Conservation (phyloP, 2,797 vertebrate genomes). For the Cirrhinus mrigala region DNA sequence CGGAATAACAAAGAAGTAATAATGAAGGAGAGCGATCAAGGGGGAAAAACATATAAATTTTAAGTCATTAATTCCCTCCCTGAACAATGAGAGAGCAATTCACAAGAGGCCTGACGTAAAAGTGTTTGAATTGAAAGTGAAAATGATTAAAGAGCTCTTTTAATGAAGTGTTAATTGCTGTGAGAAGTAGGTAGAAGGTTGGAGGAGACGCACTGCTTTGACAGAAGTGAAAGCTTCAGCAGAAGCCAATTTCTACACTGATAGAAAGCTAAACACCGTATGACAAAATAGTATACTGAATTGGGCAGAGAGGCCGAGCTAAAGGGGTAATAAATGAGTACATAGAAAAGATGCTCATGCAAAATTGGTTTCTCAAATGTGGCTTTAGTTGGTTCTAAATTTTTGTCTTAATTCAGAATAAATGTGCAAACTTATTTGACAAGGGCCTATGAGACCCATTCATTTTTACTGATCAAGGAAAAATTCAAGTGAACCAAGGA, state of each 20-base stretch:
- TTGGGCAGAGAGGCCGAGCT: background rate
- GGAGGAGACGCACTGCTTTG: constrained; percentile 50
- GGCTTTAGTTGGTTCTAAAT: background rate
- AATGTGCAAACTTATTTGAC: background rate
- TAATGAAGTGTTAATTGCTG: constrained; percentile 71
- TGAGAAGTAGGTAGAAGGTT: constrained; percentile 59
- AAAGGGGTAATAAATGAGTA: background rate
- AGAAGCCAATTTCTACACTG: constrained; percentile 2
- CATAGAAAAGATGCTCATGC: background rate
- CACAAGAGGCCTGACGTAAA: constrained; percentile 62
- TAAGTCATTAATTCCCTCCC: constrained; percentile 67
- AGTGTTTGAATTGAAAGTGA: constrained; percentile 67
- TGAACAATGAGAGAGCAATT: constrained; percentile 61
- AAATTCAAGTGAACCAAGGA: too few species aligned
- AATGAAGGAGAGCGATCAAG: constrained; percentile 57
- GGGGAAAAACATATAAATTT: constrained; percentile 60
- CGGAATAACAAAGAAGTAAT: constrained; percentile 64
- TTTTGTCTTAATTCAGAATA: background rate
- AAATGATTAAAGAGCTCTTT: constrained; percentile 69
- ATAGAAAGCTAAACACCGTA: constrained; percentile 6
- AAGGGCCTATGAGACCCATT: background rate
- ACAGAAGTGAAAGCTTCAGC: constrained; percentile 42
- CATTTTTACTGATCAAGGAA: background rate
- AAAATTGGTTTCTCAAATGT: background rate
- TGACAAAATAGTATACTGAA: constrained; percentile 1